phyloP scores from a whole-genome alignment of 1,140 invertebrate genomes.

The Calycopis cecrops region DNA sequence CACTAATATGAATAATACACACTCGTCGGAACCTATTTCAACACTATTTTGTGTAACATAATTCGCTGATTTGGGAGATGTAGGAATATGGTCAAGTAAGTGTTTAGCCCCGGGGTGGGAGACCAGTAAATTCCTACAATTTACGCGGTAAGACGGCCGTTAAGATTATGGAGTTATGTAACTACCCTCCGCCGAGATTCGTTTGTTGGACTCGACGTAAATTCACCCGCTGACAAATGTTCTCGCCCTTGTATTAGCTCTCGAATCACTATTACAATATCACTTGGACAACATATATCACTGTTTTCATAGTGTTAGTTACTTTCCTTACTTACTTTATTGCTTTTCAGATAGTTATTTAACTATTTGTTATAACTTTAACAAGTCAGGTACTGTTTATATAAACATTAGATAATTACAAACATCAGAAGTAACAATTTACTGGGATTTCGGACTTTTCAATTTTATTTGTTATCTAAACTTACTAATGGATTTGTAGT shows the following conservation, averaged over 20 bases:
- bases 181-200: constrained; percentile 49
- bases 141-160: constrained; percentile 54
- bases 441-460: too few species aligned
- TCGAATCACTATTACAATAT: constrained; percentile 8
- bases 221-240: constrained; percentile 38
- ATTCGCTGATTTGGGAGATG: constrained; percentile 32
- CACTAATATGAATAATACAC: too few species aligned
- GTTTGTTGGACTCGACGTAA: constrained; percentile 39
- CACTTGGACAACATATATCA: constrained; percentile 4
- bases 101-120: constrained; percentile 41
- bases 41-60: constrained; percentile 27
- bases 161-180: constrained; percentile 71
- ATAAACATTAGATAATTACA: too few species aligned
- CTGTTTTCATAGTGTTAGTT: too few species aligned
- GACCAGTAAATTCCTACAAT: constrained; percentile 56
- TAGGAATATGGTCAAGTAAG: constrained; percentile 57
- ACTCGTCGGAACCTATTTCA: constrained; percentile 20
- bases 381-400: too few species aligned
- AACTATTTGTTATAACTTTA: too few species aligned
- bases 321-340: too few species aligned
- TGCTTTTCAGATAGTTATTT: too few species aligned
- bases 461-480: too few species aligned
- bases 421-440: too few species aligned
- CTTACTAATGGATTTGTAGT: too few species aligned
- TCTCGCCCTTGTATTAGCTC: constrained; percentile 14